These are phyloP conservation scores for Dinocampus coccinellae DNA, from an alignment of 2,888 invertebrate species.

Conservation along the genomic window DNA sequence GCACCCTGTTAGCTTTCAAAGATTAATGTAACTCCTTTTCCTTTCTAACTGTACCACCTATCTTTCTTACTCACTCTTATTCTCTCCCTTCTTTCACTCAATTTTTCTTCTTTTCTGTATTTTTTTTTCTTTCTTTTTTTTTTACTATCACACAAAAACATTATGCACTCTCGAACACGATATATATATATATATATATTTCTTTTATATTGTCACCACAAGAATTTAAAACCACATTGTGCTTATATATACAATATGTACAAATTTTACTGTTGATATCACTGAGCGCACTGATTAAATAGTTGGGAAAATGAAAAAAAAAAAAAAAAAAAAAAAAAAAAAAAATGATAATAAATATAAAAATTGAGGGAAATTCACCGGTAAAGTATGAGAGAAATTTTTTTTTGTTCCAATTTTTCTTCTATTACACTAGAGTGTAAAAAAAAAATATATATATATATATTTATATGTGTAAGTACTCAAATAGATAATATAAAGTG, in stretches of 20 bases:
- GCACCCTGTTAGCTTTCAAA: constrained; percentile 4
- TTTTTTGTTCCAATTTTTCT: too few species aligned
- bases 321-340: too few species aligned
- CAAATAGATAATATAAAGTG: background rate
- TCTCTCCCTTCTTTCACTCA: background rate
- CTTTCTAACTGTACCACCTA: background rate
- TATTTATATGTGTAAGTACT: background rate
- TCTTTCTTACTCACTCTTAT: background rate
- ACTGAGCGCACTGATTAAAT: background rate
- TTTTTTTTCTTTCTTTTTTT: background rate
- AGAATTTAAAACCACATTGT: background rate
- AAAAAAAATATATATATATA: background rate
- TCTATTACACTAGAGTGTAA: too few species aligned
- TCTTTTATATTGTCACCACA: background rate
- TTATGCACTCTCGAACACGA: background rate
- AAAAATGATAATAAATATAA: too few species aligned
- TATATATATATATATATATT: background rate
- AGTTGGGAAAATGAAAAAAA: background rate
- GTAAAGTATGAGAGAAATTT: too few species aligned
- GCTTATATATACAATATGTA: background rate
- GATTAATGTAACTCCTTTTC: constrained; percentile 1
- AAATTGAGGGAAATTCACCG: background rate
- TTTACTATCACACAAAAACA: background rate
- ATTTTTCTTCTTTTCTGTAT: background rate
- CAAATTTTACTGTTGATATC: background rate